Conservation (phyloP, 1,140 invertebrate species). For the Drosophila simulans region DNA sequence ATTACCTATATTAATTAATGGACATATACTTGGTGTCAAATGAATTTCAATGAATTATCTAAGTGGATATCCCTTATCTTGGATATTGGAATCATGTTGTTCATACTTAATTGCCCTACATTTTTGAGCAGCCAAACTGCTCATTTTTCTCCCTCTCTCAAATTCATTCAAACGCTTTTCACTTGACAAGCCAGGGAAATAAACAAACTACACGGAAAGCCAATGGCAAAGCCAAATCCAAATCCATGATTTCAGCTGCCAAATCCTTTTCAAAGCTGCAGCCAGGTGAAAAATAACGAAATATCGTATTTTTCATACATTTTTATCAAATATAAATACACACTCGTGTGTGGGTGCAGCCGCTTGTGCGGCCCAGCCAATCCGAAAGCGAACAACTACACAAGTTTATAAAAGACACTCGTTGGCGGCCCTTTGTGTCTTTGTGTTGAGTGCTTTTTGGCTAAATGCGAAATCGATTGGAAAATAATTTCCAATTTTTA, state of each 20-base stretch:
- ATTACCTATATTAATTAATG: background rate
- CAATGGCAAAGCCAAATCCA: conserved; percentile 55
- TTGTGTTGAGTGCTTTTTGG: conserved; percentile 73
- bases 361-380: conserved; percentile 5
- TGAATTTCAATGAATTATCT: no score
- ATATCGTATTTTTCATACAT: conserved; percentile 58
- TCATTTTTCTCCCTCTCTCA: conserved; percentile 3
- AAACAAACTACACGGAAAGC: conserved; percentile 60
- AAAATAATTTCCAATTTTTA: conserved; percentile 85
- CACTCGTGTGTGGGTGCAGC: background rate
- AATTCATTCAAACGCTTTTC: conserved; percentile 48
- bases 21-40: no score
- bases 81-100: no score
- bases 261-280: conserved; percentile 78
- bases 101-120: no score
- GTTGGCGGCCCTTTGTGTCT: conserved; percentile 21
- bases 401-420: conserved; percentile 65
- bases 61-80: no score
- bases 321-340: conserved; percentile 60
- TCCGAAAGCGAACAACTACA: conserved; percentile 23
- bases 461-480: conserved; percentile 85
- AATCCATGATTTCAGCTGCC: conserved; percentile 72
- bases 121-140: background rate
- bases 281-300: conserved; percentile 75
- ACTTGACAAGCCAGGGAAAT: conserved; percentile 55